phyloP scores from a whole-genome alignment of 2,797 vertebrate species.

The Smutsia temminckii region DNA sequence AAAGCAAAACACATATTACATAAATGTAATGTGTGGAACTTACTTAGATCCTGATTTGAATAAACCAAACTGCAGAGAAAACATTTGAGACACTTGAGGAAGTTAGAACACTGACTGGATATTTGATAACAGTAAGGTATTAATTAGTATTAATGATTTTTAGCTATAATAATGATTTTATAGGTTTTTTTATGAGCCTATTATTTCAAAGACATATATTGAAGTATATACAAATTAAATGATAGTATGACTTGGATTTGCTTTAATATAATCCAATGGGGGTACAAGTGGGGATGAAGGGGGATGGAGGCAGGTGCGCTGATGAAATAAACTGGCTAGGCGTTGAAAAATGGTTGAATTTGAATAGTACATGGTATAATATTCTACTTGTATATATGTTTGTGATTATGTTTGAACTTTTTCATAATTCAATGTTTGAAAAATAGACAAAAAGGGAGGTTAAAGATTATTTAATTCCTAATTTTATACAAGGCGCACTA shows the following conservation, averaged over 20 bases:
- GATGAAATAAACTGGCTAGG: neutral
- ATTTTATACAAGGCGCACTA: neutral
- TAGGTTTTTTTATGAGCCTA: neutral
- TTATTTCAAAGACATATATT: neutral
- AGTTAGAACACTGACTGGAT: neutral
- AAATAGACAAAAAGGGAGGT: neutral
- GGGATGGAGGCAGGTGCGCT: neutral
- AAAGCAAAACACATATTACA: neutral
- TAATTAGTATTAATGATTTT: neutral
- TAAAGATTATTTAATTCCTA: neutral
- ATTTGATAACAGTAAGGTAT: neutral
- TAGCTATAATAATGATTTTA: neutral
- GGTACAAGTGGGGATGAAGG: neutral
- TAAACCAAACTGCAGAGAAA: neutral
- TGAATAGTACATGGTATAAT: neutral
- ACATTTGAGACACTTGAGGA: neutral
- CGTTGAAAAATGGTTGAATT: neutral
- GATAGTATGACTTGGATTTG: neutral
- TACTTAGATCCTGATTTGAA: conserved; percentile 18
- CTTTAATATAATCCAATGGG: neutral
- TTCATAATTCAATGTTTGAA: neutral
- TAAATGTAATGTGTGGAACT: neutral
- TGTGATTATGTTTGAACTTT: neutral
- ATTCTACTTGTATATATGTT: neutral
- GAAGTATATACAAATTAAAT: neutral